Conservation (phyloP, 1,140 invertebrate species). For the Brachionus manjavacas region DNA sequence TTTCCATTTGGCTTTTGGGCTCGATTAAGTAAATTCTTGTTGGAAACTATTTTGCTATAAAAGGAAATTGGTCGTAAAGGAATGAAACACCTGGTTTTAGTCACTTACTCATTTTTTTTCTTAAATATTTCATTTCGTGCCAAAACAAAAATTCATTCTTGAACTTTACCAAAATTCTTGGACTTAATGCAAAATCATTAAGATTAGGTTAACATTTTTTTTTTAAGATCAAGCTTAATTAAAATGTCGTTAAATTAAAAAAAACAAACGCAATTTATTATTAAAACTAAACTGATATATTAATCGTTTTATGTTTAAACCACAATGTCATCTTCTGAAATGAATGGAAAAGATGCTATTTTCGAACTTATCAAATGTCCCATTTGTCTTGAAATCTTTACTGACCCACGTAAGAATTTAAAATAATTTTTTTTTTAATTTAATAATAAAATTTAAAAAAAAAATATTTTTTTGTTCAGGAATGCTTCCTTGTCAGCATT, state of each 20-base stretch:
- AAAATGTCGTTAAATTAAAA: background rate
- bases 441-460: background rate
- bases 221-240: constrained; percentile 6
- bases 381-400: constrained; percentile 41
- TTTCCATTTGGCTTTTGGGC: background rate
- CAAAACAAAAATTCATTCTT: background rate
- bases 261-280: background rate
- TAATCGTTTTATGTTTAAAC: background rate
- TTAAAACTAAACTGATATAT: background rate
- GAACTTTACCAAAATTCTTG: background rate
- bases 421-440: background rate
- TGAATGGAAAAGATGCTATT: constrained; percentile 39
- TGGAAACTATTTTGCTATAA: background rate
- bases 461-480: background rate
- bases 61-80: background rate
- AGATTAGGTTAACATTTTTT: background rate
- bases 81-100: background rate
- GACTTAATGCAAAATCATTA: background rate
- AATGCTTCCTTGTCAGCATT: constrained; percentile 43
- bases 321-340: background rate
- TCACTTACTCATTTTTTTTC: background rate
- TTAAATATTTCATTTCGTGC: background rate
- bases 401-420: constrained; percentile 18
- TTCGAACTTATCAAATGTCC: constrained; percentile 42
- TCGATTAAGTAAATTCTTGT: background rate